Conservation (phyloP, 2,888 invertebrate species). For the Mesorhabditis belari region DNA sequence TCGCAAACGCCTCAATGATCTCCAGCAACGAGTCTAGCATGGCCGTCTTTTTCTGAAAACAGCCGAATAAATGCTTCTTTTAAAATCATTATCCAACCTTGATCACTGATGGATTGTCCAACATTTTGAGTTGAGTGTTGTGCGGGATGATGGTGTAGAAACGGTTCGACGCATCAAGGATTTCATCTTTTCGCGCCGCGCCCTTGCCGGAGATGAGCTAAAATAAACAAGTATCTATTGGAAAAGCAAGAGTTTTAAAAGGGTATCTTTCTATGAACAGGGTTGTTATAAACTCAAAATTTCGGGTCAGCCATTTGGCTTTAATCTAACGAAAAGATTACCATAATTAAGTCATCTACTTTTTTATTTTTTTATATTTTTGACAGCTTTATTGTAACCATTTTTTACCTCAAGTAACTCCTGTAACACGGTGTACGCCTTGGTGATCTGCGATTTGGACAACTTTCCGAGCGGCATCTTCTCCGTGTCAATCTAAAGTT, state of each 20-base stretch:
- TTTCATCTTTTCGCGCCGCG: conserved; percentile 8
- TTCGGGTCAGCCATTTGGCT: no score
- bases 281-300: no score
- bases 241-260: neutral
- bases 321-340: no score
- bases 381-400: no score
- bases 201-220: conserved; percentile 2
- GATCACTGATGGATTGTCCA: conserved; percentile 66
- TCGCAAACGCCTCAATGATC: conserved; percentile 85
- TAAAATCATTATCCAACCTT: neutral
- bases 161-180: conserved; percentile 27
- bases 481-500: conserved; percentile 71
- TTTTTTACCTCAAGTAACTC: conserved; percentile 55
- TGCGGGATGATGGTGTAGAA: conserved; percentile 95
- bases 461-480: conserved; percentile 97
- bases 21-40: conserved; percentile 89
- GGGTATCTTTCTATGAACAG: neutral
- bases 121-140: conserved; percentile 72
- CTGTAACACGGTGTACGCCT: conserved; percentile 72
- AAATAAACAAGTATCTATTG: neutral
- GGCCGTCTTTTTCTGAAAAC: conserved; percentile 64
- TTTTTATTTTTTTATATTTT: neutral
- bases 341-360: neutral
- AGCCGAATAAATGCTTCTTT: no score
- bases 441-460: conserved; percentile 78